These are phyloP conservation scores for Aphelinus atriplicis DNA, from an alignment of 1,140 invertebrate genomes.

Conservation along the genomic window DNA sequence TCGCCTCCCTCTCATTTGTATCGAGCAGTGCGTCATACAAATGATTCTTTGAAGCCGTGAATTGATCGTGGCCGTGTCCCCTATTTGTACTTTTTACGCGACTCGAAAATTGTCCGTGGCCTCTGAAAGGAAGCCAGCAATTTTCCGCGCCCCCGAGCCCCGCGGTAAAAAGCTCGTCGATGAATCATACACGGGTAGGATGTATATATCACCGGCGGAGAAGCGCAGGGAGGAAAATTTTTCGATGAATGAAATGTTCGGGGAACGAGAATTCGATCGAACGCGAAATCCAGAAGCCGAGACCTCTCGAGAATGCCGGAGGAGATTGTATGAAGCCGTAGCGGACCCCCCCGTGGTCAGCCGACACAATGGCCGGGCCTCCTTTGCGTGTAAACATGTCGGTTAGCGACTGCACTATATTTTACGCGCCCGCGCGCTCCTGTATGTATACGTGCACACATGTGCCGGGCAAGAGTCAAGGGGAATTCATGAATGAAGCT, in stretches of 20 bases:
- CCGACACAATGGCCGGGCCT: slow-evolving; percentile 1
- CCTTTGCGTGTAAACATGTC: slow-evolving; percentile 20
- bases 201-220: neutral
- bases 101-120: neutral
- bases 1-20: too few relatives aligned
- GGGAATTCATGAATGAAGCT: slow-evolving; percentile 1
- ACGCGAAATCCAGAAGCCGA: slow-evolving; percentile 17
- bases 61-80: too few relatives aligned
- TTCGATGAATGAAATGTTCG: neutral
- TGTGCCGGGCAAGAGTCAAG: slow-evolving; percentile 1
- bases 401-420: slow-evolving; percentile 21
- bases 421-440: neutral
- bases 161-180: neutral
- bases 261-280: neutral
- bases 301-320: neutral
- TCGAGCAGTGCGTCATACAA: too few relatives aligned
- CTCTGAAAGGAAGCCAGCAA: slow-evolving; percentile 2
- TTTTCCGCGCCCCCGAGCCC: slow-evolving; percentile 10
- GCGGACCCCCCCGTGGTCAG: slow-evolving; percentile 1
- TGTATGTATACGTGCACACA: too few relatives aligned
- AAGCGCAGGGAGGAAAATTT: neutral
- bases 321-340: neutral
- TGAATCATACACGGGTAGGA: neutral
- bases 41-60: too few relatives aligned
- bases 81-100: slow-evolving; percentile 4